These are phyloP conservation scores for Acrocephalus scirpaceus DNA, from an alignment of 2,797 vertebrate species.

Conservation along the genomic window DNA sequence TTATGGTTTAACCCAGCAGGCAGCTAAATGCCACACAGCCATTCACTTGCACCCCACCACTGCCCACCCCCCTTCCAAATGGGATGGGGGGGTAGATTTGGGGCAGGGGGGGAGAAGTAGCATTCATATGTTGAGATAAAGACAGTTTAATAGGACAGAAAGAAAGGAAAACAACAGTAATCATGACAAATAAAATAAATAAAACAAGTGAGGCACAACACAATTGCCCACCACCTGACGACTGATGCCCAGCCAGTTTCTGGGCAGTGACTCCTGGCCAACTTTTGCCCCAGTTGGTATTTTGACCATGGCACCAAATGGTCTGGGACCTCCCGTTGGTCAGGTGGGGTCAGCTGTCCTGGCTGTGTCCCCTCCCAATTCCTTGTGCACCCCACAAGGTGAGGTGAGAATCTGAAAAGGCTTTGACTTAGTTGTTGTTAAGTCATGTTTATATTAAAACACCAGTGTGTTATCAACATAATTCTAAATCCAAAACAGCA, in stretches of 20 bases:
- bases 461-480: neutral
- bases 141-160: neutral
- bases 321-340: neutral
- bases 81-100: too few species aligned
- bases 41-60: neutral
- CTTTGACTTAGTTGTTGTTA: neutral
- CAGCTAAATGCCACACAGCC: neutral
- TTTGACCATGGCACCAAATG: neutral
- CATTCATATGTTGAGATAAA: neutral
- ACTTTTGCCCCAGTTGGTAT: neutral
- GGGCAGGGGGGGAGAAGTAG: accelerated
- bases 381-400: neutral
- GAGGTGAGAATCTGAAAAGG: neutral
- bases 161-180: neutral
- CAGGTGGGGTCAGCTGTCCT: neutral
- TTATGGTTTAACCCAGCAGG: neutral
- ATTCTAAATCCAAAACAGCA: neutral
- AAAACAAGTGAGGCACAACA: neutral
- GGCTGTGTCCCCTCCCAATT: neutral
- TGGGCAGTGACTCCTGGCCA: neutral
- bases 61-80: neutral
- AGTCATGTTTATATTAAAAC: accelerated
- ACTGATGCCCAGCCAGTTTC: neutral
- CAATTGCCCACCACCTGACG: neutral
- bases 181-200: neutral